Base-by-base conservation (phyloP, 2,797 vertebrate species). In the Mallotus villosus region DNA sequence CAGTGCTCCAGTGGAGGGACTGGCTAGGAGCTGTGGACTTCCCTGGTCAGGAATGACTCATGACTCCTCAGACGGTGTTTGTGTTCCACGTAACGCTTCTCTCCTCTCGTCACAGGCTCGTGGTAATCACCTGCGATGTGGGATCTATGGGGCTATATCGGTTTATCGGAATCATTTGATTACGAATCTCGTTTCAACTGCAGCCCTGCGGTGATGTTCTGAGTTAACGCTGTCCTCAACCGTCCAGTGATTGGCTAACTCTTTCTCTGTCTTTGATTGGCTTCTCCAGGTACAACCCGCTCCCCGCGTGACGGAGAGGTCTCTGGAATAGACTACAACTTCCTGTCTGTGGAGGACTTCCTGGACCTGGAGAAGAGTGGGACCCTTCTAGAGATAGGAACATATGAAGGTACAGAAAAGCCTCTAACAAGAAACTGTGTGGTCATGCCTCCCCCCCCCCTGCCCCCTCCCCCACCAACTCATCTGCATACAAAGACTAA, bases 321-420 rank as follows among this genome's bases (percentile, higher is more conserved):
- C 82, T 90, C 96, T 79, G 98, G 97, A 63, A 95, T 99, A 87
- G 97, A 99, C 90, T 99, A 99, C 86, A 96, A 94, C 85, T 99
- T 99, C 89, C 93, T 99, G 82, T 96, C 95, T 65, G 96, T 97
- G 78, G 92, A 96, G 78, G 94, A 98, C 34, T 99, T 99, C 85
- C 86, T 95, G 83, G 93, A 97, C 78, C 95, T 99, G 72, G 96
- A 99, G 85, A 88, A 94, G 85, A 97, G 94, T 60, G 97, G 97
- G 61, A 98, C 96, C 57, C 93, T 99, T 75, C 92, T 99, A 85
- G 98, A 99, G 92, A 95, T 97, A 7, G 98, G 98, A 90, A 96
- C 98, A 59, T 99, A 98, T 82, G 98, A 99, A 90, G 97, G 98
- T 99, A 91, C 14, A 32, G 41, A 63, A n/a, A 11, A 12, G 1